phyloP scores from a whole-genome alignment of 2,888 invertebrate genomes.

The Hydropsyche betteni region DNA sequence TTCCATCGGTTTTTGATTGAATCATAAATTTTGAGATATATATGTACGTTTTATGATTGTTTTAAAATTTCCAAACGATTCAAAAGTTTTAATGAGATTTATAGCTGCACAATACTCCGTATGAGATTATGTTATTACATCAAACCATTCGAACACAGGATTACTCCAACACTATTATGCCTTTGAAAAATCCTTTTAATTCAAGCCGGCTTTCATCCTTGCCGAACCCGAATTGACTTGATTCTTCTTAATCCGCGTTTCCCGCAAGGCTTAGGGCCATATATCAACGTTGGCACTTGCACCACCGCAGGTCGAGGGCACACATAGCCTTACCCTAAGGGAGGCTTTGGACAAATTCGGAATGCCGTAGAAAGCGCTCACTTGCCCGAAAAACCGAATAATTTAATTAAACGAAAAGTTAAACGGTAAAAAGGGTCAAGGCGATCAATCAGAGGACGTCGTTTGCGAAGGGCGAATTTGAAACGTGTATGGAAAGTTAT shows the following conservation, averaged over 20 bases:
- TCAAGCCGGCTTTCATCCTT: neutral
- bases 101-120: too few relatives aligned
- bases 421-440: slow-evolving; percentile 21
- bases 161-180: too few relatives aligned
- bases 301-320: slow-evolving; percentile 4
- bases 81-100: too few relatives aligned
- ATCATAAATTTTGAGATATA: too few relatives aligned
- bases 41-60: too few relatives aligned
- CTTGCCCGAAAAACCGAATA: slow-evolving; percentile 10
- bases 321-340: neutral
- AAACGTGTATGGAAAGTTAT: too few relatives aligned
- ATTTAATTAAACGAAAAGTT: slow-evolving; percentile 23
- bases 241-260: slow-evolving; percentile 12
- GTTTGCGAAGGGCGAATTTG: neutral
- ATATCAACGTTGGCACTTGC: slow-evolving; percentile 25
- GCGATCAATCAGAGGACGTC: slow-evolving; percentile 12
- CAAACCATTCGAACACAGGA: too few relatives aligned
- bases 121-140: too few relatives aligned
- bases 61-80: too few relatives aligned
- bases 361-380: neutral
- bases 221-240: neutral
- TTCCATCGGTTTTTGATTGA: too few relatives aligned
- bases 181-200: too few relatives aligned
- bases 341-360: neutral
- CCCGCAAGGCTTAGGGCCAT: slow-evolving; percentile 17